A percentile compares a stretch with the other conserved stretches of the same genome.
These are phyloP conservation scores for Odontamblyopus rebecca DNA, from an alignment of 2,797 vertebrate species.

Conservation along the genomic window DNA sequence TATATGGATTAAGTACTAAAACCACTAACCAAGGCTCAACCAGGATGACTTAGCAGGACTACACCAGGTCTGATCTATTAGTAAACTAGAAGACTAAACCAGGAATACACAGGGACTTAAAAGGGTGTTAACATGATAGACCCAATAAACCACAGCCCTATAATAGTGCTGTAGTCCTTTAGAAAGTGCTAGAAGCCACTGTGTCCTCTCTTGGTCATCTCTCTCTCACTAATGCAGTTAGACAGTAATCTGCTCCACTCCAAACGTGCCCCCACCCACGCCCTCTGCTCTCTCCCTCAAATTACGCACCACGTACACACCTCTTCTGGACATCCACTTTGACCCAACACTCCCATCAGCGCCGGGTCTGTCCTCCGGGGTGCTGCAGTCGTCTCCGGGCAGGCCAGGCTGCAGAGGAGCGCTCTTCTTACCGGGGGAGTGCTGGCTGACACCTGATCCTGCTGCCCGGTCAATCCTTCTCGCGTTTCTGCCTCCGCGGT, in stretches of 20 bases:
- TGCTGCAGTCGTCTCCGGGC: conserved; percentile 32
- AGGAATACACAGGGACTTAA: background rate
- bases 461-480: conserved; percentile 60
- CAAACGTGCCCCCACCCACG: conserved; percentile 28
- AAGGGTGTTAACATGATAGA: background rate
- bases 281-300: conserved; percentile 12
- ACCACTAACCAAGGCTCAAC: background rate
- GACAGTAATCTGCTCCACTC: conserved; percentile 33
- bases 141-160: too few species aligned
- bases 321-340: conserved; percentile 9
- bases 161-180: background rate
- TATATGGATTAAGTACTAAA: too few species aligned
- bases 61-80: background rate
- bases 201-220: conserved; percentile 36
- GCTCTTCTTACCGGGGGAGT: conserved; percentile 60
- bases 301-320: conserved; percentile 23
- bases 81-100: too few species aligned
- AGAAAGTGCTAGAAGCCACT: conserved; percentile 49
- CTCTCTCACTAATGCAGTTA: conserved; percentile 40
- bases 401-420: conserved; percentile 21
- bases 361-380: conserved; percentile 11
- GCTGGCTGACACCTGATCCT: conserved; percentile 57
- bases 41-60: background rate
- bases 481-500: conserved; percentile 69
- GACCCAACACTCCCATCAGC: conserved; percentile 4